A percentile compares a stretch with the other conserved stretches of the same genome.
These are phyloP conservation scores for Regulus satrapa DNA, from an alignment of 2,113 vertebrate genomes.

Conservation along the genomic window DNA sequence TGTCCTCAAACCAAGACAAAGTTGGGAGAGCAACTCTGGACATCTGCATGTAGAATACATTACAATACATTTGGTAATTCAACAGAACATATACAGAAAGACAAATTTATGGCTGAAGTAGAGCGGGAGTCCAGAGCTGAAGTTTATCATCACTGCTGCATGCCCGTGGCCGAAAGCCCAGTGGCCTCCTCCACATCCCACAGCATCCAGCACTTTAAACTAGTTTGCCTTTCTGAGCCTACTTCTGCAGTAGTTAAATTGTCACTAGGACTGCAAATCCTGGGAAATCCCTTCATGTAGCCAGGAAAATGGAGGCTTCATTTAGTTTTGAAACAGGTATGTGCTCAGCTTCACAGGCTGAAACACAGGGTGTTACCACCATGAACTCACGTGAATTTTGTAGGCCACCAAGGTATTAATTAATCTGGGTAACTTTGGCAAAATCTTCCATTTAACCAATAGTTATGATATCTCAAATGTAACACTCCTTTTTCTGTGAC, in stretches of 20 bases:
- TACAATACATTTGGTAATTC: background rate
- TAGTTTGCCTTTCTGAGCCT: background rate
- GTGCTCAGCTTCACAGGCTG: background rate
- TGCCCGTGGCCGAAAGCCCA: rapidly evolving
- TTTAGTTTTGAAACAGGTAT: background rate
- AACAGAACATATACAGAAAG: background rate
- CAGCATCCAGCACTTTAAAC: background rate
- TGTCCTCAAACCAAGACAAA: background rate
- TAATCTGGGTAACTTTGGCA: background rate
- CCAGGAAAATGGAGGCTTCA: background rate
- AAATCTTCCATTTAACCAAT: background rate
- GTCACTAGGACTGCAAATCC: background rate
- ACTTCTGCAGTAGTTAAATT: background rate
- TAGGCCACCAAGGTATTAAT: background rate
- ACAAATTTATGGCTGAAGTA: background rate
- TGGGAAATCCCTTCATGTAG: background rate
- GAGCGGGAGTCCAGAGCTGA: background rate
- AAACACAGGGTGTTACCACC: background rate
- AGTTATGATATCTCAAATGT: background rate
- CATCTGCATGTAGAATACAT: background rate
- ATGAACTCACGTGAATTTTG: background rate
- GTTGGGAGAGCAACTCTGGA: background rate
- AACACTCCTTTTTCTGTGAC: background rate
- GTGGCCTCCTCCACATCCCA: background rate
- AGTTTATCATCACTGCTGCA: background rate